A percentile compares a stretch with the other conserved stretches of the same genome.
Conservation (phyloP, 2,888 invertebrate genomes). For the Clivina fossor region DNA sequence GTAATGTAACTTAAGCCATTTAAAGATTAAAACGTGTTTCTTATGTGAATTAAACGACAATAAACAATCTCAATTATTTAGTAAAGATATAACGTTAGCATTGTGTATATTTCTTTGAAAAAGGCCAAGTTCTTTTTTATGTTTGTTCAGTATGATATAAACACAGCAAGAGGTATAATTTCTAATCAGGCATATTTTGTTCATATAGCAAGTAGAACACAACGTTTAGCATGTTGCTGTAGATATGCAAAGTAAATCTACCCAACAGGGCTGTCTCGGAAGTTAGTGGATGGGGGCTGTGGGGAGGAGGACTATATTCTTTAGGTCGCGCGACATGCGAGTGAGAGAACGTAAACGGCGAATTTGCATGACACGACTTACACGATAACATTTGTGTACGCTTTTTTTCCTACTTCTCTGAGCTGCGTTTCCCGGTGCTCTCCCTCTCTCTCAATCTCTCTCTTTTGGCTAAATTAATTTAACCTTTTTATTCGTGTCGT, state of each 20-base stretch:
- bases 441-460: too few relatives aligned
- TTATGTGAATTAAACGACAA: too few relatives aligned
- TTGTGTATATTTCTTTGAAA: too few relatives aligned
- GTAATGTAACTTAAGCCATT: too few relatives aligned
- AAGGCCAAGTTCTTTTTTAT: too few relatives aligned
- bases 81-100: too few relatives aligned
- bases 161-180: conserved; percentile 1
- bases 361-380: conserved; percentile 29
- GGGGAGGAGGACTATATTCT: too few relatives aligned
- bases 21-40: too few relatives aligned
- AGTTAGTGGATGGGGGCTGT: too few relatives aligned
- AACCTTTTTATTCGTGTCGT: conserved; percentile 31
- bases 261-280: background rate
- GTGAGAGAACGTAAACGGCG: conserved; percentile 15
- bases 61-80: too few relatives aligned
- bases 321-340: conserved; percentile 25
- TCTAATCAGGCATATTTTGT: conserved; percentile 21
- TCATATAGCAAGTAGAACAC: conserved; percentile 16
- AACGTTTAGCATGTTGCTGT: conserved; percentile 23
- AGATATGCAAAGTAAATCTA: conserved; percentile 27
- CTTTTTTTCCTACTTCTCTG: conserved; percentile 24
- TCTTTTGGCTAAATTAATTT: conserved; percentile 32
- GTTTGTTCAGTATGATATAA: too few relatives aligned
- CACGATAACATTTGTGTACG: conserved; percentile 27
- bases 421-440: too few relatives aligned